Conservation (phyloP, 2,113 vertebrate genomes). For the Psilopogon haemacephalus region DNA sequence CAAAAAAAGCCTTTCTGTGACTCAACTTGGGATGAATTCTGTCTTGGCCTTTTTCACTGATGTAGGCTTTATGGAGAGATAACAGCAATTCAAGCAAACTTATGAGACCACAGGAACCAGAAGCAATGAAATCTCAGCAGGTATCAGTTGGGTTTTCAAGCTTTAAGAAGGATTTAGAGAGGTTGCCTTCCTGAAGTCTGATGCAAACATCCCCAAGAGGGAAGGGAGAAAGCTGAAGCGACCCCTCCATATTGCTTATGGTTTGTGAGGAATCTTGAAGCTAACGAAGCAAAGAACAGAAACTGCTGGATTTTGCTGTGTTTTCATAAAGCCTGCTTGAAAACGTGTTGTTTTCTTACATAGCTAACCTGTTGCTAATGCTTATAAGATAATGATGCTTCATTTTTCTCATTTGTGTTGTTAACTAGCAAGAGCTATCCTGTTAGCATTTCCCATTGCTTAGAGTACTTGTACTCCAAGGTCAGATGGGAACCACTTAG, state of each 20-base stretch:
- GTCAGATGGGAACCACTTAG: constrained; percentile 55
- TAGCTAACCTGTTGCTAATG: not conserved
- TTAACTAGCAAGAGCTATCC: not conserved
- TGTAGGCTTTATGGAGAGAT: not conserved
- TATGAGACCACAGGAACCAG: not conserved
- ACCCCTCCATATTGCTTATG: not conserved
- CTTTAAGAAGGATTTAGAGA: not conserved
- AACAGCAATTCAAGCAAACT: not conserved
- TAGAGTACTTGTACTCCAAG: constrained; percentile 25
- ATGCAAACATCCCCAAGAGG: not conserved
- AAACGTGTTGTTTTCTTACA: not conserved
- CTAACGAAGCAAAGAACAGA: not conserved
- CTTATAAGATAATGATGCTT: not conserved
- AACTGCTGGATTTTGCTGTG: not conserved
- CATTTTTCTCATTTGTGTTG: constrained; percentile 15
- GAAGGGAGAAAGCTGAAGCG: not conserved
- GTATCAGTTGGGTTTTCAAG: not conserved
- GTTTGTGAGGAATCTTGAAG: not conserved
- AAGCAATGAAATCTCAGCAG: not conserved
- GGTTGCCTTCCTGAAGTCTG: not conserved
- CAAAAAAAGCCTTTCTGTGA: too few species aligned
- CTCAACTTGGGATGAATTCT: not conserved
- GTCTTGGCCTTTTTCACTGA: not conserved
- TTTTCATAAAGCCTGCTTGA: not conserved
- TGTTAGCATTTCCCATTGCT: not conserved